A percentile compares a stretch with the other conserved stretches of the same genome.
Conservation (phyloP, 2,113 vertebrate species). For the Bagarius yarrelli region DNA sequence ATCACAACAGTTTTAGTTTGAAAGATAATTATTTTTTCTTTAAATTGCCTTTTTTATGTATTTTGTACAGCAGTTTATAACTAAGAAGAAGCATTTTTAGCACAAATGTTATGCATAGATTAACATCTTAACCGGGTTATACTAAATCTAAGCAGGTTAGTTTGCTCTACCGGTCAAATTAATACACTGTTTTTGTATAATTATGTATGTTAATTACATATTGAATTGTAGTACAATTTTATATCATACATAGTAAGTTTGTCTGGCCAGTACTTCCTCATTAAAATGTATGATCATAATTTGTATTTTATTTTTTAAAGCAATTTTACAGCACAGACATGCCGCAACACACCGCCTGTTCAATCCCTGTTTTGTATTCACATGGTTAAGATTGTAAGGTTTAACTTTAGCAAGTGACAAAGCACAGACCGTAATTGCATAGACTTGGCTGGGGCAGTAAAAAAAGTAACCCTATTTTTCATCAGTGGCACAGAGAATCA, state of each 20-base stretch:
- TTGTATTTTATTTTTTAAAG: too few relatives aligned
- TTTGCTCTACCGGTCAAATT: background rate
- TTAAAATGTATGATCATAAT: too few relatives aligned
- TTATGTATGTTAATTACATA: background rate
- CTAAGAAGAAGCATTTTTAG: background rate
- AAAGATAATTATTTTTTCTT: background rate
- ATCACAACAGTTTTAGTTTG: background rate
- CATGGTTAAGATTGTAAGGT: background rate
- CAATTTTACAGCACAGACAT: background rate
- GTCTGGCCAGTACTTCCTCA: background rate
- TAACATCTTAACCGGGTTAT: background rate
- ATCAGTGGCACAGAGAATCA: background rate
- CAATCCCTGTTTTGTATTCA: slow-evolving; percentile 3
- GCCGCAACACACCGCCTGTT: slow-evolving; percentile 1
- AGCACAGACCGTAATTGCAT: slow-evolving; percentile 21
- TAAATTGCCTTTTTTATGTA: background rate
- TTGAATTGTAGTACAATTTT: background rate
- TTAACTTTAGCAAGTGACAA: background rate
- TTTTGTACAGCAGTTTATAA: background rate
- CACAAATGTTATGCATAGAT: background rate
- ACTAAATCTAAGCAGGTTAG: background rate
- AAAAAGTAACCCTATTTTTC: background rate
- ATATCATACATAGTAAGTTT: background rate
- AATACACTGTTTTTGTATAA: background rate
- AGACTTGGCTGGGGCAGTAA: background rate